Evolutionary conservation across 2,113 vertebrate genomes (phyloP), one percentile per base, ranked within the genome.

Genomic region (Alligator sinensis): DNA sequence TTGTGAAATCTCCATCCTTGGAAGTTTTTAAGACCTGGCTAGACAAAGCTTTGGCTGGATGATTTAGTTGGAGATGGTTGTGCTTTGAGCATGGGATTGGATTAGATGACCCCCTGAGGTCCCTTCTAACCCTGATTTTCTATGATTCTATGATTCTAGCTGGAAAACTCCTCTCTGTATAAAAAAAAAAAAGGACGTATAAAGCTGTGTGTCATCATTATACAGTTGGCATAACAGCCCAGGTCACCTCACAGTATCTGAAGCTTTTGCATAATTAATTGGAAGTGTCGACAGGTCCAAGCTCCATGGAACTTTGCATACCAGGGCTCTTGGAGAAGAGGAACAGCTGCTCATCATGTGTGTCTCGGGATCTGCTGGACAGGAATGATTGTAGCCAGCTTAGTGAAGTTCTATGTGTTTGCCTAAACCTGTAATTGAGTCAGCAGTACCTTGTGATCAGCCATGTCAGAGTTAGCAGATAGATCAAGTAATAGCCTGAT

Each of bases 211-310:
- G 70, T 80, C 77, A 47, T 83, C 87, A 77, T 3, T 1, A 2
- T 87, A 75, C 77, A 87, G 55, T 77, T 97, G 96, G 70, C 87
- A 89, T 87, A 81, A 47, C 82, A 93, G 72, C 62, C 21, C 14
- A 27, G 27, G 34, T 55, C 62, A 82, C 59, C 93, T 86, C 30
- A 47, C 77, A 79, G 47, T 89, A 87, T 87, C 81, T 63, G 80
- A 57, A 78, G 82, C 11, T 81, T 95, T 92, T 92, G 86, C 38
- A 59, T 47, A 83, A 82, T 91, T 91, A 95, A 96, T 75, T 34
- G 89, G 79, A 78, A 92, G 58, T 25, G 24, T 82, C 94, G 87
- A 91, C 92, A 88, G 84, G 94, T 85, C 28, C 85, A 66, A 92
- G 79, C 85, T 88, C 70, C 80, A 16, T 94, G 91, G 81, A 80